These are phyloP conservation scores for Kryphioiulus occultus DNA, from an alignment of 2,888 invertebrate species.

Conservation along the genomic window DNA sequence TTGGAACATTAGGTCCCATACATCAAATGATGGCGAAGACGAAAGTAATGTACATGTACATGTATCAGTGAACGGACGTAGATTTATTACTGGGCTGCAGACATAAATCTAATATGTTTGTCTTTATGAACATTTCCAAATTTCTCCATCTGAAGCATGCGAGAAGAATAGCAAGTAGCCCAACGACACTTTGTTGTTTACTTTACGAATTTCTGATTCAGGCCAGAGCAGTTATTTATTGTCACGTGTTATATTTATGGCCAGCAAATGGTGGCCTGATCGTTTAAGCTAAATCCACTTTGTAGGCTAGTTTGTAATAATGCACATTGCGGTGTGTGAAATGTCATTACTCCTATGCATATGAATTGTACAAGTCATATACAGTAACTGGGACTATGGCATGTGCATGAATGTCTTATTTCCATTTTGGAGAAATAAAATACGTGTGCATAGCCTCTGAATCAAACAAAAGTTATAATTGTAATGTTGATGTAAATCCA, in stretches of 20 bases:
- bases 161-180: not conserved
- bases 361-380: no score
- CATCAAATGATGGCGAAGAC: not conserved
- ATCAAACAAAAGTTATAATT: no score
- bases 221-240: not conserved
- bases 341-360: no score
- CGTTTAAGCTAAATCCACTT: not conserved
- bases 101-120: not conserved
- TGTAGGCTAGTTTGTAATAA: not conserved
- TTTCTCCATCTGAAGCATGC: not conserved
- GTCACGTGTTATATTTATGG: not conserved
- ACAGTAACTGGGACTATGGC: no score
- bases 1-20: not conserved
- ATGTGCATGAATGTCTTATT: no score
- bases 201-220: not conserved
- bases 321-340: no score
- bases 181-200: not conserved
- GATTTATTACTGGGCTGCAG: not conserved
- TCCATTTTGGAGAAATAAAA: no score
- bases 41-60: not conserved
- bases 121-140: not conserved
- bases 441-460: no score
- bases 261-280: not conserved
- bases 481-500: no score
- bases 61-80: not conserved